Conservation (phyloP, 2,888 invertebrate species). For the Epirrhoe alternata region DNA sequence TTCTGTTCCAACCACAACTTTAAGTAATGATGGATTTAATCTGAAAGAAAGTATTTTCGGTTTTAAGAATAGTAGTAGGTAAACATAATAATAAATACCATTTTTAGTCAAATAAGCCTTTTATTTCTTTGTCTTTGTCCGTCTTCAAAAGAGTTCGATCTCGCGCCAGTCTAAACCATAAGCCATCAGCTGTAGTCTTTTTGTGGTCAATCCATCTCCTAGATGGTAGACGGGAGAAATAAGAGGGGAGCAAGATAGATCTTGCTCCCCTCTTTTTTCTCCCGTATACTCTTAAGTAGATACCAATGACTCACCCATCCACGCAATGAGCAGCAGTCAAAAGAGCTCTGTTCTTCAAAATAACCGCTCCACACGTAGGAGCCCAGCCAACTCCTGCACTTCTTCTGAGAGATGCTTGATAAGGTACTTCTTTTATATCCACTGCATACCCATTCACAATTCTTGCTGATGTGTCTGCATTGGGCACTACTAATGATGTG, state of each 20-base stretch:
- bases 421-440: conserved; percentile 72
- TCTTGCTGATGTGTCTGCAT: conserved; percentile 51
- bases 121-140: no score
- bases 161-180: no score
- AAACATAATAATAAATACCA: no score
- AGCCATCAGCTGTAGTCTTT: no score
- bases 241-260: no score
- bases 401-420: conserved; percentile 69
- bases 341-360: conserved; percentile 60
- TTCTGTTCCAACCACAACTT: conserved; percentile 66
- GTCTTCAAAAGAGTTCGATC: no score
- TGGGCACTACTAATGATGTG: conserved; percentile 44
- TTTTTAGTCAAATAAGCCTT: no score
- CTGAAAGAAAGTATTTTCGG: conserved; percentile 50
- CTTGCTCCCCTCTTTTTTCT: no score
- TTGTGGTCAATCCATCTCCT: no score
- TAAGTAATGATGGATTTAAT: conserved; percentile 53
- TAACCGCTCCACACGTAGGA: conserved; percentile 72
- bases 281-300: no score
- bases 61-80: no score
- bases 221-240: no score
- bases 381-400: conserved; percentile 58
- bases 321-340: conserved; percentile 78
- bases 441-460: conserved; percentile 78
- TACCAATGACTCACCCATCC: conserved; percentile 61